These are phyloP conservation scores for Lysandra bellargus DNA, from an alignment of 2,888 invertebrate species.

Conservation along the genomic window DNA sequence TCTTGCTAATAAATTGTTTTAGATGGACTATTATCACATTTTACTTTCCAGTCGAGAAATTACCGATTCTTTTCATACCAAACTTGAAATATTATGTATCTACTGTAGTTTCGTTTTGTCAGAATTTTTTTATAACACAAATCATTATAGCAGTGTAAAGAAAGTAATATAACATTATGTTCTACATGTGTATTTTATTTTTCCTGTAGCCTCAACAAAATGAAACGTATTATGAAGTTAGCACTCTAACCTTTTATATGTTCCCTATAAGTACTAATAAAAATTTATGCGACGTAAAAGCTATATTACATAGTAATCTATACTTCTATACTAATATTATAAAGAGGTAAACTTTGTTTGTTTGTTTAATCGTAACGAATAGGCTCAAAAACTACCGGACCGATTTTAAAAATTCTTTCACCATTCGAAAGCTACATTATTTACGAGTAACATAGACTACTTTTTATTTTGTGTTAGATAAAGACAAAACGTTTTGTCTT, in stretches of 20 bases:
- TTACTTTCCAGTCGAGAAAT: background rate
- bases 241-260: background rate
- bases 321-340: too few species aligned
- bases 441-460: too few species aligned
- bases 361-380: too few species aligned
- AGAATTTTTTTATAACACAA: slow-evolving; percentile 54
- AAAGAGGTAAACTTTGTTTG: too few species aligned
- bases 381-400: too few species aligned
- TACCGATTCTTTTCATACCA: background rate
- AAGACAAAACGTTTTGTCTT: too few species aligned
- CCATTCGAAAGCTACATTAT: too few species aligned
- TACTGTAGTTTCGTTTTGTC: slow-evolving; percentile 33
- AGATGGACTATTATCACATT: background rate
- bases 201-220: background rate
- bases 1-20: background rate
- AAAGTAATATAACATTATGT: slow-evolving; percentile 45
- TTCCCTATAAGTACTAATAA: too few species aligned
- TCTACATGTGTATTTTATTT: slow-evolving; percentile 39
- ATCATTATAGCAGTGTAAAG: slow-evolving; percentile 47
- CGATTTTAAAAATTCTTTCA: too few species aligned
- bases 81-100: slow-evolving; percentile 13
- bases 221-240: background rate
- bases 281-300: too few species aligned
- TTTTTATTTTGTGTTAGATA: too few species aligned
- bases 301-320: too few species aligned